Evolutionary conservation across 2,888 invertebrate species (phyloP).

Genomic region (Lomographa bimaculata): DNA sequence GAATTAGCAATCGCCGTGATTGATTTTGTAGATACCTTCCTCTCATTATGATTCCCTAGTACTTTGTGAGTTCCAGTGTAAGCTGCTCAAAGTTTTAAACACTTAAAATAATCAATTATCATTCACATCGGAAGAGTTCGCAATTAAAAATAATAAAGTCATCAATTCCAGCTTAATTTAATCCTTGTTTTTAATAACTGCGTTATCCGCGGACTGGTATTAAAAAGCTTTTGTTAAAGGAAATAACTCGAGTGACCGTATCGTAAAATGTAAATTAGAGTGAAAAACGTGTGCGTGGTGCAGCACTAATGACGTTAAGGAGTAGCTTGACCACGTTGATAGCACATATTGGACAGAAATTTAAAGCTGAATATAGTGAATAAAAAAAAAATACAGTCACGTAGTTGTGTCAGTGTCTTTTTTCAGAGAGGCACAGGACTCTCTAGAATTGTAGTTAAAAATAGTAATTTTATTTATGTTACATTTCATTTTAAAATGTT

Average conservation of each 20-base stretch:
- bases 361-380: too few relatives aligned
- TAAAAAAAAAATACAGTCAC: too few relatives aligned
- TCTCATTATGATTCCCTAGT: not conserved
- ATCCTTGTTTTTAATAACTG: conserved; percentile 16
- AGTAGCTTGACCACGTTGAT: conserved; percentile 29
- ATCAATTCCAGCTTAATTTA: conserved; percentile 18
- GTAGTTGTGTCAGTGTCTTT: too few relatives aligned
- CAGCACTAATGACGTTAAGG: conserved; percentile 57
- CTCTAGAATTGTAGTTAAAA: too few relatives aligned
- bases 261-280: conserved; percentile 69
- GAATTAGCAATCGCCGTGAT: conserved; percentile 46
- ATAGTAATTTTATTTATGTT: too few relatives aligned
- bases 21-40: conserved; percentile 25
- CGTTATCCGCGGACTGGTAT: conserved; percentile 9
- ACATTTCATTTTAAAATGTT: too few relatives aligned
- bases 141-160: conserved; percentile 24
- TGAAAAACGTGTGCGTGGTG: conserved; percentile 60
- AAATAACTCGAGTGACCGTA: conserved; percentile 33
- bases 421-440: too few relatives aligned
- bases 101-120: conserved; percentile 1
- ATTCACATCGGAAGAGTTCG: conserved; percentile 4
- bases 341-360: not conserved
- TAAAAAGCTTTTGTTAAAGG: conserved; percentile 16
- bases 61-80: conserved; percentile 3
- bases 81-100: conserved; percentile 13